Conservation (phyloP, 2,797 vertebrate genomes). For the Liasis olivaceus region DNA sequence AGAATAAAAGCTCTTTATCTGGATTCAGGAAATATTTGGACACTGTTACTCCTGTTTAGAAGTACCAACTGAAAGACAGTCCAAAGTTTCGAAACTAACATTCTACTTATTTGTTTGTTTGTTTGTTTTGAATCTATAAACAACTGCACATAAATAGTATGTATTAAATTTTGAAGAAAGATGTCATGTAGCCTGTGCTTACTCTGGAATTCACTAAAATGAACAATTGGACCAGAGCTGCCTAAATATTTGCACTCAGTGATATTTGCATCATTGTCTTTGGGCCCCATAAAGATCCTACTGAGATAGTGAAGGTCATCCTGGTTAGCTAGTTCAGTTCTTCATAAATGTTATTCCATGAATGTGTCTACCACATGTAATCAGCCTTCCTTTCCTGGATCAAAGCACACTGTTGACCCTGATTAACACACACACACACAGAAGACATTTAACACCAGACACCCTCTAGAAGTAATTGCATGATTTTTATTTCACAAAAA, state of each 20-base stretch:
- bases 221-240: not conserved
- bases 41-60: no score
- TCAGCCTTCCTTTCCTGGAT: not conserved
- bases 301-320: not conserved
- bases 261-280: not conserved
- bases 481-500: not conserved
- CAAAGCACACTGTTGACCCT: not conserved
- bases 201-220: not conserved
- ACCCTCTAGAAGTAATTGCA: not conserved
- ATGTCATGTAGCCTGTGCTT: not conserved
- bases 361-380: not conserved
- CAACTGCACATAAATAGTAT: not conserved
- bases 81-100: no score
- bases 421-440: not conserved
- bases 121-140: not conserved
- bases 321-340: not conserved
- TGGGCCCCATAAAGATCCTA: not conserved
- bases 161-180: not conserved
- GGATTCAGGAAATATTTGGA: no score
- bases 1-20: no score
- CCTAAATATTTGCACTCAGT: not conserved
- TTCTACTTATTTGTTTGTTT: not conserved
- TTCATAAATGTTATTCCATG: not conserved
- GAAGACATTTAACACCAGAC: not conserved
- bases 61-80: no score